These are phyloP conservation scores for Steatocranus sp. DNA, from an alignment of 2,797 vertebrate genomes.

Conservation along the genomic window DNA sequence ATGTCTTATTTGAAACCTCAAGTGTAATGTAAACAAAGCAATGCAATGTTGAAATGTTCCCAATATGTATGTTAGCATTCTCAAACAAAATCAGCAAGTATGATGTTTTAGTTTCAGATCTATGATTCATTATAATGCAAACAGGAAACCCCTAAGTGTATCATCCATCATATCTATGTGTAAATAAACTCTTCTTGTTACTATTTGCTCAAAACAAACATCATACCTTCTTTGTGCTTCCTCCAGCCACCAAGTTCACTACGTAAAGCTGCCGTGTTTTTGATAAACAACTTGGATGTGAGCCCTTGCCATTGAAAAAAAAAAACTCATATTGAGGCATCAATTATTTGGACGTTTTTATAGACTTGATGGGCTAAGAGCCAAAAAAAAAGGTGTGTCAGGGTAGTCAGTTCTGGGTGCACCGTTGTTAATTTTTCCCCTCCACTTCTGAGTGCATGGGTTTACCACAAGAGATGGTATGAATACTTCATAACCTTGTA, in stretches of 20 bases:
- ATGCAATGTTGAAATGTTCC: not conserved
- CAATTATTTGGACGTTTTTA: constrained; percentile 71
- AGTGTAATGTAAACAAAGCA: not conserved
- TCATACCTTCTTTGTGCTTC: constrained; percentile 33
- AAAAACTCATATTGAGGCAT: constrained; percentile 67
- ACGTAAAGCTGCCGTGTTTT: constrained; percentile 49
- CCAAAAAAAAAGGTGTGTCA: constrained; percentile 74
- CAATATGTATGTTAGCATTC: not conserved
- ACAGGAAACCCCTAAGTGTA: constrained; percentile 31
- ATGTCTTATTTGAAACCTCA: not conserved
- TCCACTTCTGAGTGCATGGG: constrained; percentile 47
- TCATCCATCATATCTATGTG: constrained; percentile 46
- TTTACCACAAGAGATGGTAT: constrained; percentile 53
- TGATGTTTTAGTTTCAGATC: not conserved
- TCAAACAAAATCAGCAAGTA: not conserved
- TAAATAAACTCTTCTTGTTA: constrained; percentile 60
- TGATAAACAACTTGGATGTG: constrained; percentile 65
- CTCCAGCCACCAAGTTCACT: constrained; percentile 35
- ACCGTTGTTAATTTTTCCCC: constrained; percentile 63
- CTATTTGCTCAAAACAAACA: constrained; percentile 64
- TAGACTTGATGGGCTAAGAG: constrained; percentile 56
- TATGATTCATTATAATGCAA: constrained; percentile 23
- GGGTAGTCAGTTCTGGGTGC: constrained; percentile 54
- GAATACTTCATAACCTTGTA: constrained; percentile 49
- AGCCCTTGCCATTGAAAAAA: constrained; percentile 55